Conservation (phyloP, 2,113 vertebrate species). For the Melanerpes formicivorus region DNA sequence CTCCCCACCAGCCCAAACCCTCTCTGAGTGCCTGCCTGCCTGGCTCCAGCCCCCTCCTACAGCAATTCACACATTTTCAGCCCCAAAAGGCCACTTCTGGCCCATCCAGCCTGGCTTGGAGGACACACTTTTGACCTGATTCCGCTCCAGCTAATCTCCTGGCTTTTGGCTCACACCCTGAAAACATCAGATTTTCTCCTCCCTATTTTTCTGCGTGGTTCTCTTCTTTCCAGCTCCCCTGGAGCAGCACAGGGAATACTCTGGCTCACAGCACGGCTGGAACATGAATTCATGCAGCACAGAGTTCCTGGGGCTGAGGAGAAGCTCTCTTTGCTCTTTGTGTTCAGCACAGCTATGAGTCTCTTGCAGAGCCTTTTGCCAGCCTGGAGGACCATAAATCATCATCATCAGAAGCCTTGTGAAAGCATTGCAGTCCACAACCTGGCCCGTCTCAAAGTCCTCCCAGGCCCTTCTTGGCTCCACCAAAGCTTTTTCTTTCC, state of each 20-base stretch:
- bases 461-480: background rate
- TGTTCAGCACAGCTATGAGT: background rate
- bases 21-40: accelerated
- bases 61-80: background rate
- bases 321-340: background rate
- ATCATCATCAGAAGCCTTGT: background rate
- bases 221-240: background rate
- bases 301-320: background rate
- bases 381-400: background rate
- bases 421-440: background rate
- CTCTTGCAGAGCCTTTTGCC: background rate
- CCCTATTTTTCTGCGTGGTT: background rate
- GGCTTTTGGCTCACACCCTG: background rate
- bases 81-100: too few relatives aligned
- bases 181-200: background rate
- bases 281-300: background rate
- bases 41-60: background rate
- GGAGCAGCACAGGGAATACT: background rate
- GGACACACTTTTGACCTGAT: background rate
- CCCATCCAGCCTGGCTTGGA: background rate
- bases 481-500: background rate
- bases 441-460: background rate
- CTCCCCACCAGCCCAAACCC: background rate
- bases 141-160: background rate
- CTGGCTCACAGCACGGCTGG: background rate